Evolutionary conservation across 2,113 vertebrate genomes (phyloP).

Genomic region (Hyperoodon ampullatus): DNA sequence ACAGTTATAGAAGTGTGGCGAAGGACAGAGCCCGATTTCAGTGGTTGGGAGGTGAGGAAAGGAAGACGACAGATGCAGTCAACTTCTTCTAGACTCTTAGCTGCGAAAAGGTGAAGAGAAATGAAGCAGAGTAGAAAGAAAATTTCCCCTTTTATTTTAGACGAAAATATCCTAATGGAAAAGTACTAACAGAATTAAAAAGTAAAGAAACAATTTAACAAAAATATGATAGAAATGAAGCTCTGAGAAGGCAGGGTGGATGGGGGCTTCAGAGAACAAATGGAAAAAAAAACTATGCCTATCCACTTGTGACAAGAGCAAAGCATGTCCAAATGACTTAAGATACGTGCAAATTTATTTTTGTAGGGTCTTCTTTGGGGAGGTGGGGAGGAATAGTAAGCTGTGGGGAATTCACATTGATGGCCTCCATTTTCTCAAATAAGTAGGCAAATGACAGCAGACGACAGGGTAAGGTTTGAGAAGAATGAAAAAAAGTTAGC

Average conservation of each 20-base stretch:
- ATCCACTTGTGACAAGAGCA: not conserved
- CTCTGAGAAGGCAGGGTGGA: not conserved
- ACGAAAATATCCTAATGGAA: not conserved
- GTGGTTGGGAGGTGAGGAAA: not conserved
- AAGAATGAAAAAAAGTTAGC: not conserved
- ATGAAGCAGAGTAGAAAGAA: not conserved
- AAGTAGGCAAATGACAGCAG: not conserved
- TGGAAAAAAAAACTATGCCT: not conserved
- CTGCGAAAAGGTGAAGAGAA: not conserved
- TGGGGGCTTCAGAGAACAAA: not conserved
- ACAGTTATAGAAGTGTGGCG: not conserved
- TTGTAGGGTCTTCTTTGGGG: not conserved
- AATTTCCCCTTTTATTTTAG: not conserved
- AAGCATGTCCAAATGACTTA: not conserved
- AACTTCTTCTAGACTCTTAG: not conserved
- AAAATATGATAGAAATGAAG: not conserved
- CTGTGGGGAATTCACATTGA: not conserved
- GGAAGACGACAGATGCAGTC: not conserved
- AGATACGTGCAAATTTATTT: not conserved
- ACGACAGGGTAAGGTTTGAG: not conserved
- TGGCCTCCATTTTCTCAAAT: not conserved
- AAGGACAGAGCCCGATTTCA: not conserved
- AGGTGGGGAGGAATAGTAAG: not conserved
- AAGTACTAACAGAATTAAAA: not conserved
- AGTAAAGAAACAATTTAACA: not conserved